These are phyloP conservation scores for Eupithecia exiguata DNA, from an alignment of 2,888 invertebrate genomes.

Conservation along the genomic window DNA sequence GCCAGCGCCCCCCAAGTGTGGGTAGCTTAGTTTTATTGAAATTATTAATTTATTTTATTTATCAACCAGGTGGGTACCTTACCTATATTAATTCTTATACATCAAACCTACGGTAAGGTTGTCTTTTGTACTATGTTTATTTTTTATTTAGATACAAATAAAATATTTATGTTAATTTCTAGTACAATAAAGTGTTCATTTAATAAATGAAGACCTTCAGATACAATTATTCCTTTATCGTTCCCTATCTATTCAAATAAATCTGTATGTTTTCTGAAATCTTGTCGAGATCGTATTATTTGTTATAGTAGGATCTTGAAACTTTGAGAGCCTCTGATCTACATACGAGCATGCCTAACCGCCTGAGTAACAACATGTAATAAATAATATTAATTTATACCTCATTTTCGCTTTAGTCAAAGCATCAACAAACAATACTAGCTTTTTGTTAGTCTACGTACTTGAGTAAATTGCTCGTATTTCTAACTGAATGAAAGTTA, in stretches of 20 bases:
- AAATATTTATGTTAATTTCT: no score
- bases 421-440: slow-evolving; percentile 21
- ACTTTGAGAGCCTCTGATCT: slow-evolving; percentile 39
- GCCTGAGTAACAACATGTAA: slow-evolving; percentile 39
- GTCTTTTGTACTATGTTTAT: no score
- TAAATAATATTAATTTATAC: slow-evolving; percentile 57
- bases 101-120: no score
- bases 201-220: no score
- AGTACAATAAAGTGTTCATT: no score
- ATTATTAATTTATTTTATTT: background rate
- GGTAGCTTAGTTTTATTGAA: slow-evolving; percentile 1
- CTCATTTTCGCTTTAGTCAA: slow-evolving; percentile 49
- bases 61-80: background rate
- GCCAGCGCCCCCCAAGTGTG: background rate
- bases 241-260: background rate
- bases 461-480: slow-evolving; percentile 31
- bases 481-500: slow-evolving; percentile 27
- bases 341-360: slow-evolving; percentile 36
- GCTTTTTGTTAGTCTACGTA: slow-evolving; percentile 15
- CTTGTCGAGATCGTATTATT: background rate
- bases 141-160: no score
- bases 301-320: background rate
- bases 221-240: no score
- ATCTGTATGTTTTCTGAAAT: background rate
- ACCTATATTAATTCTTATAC: background rate